Conservation (phyloP, 2,888 invertebrate species). For the Alentia gelatinosa region DNA sequence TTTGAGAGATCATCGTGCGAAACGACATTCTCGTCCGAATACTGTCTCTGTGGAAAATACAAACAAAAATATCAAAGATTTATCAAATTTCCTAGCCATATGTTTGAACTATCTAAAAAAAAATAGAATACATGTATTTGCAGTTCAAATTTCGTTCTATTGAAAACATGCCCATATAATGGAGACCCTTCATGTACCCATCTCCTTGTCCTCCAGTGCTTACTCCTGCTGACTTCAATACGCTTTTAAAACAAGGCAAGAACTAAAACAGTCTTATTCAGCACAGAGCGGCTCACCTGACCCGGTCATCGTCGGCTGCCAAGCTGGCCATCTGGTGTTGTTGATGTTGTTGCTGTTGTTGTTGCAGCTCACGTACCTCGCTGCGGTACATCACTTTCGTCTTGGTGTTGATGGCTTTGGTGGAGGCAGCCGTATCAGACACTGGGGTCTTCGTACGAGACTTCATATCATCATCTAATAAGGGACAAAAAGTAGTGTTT, state of each 20-base stretch:
- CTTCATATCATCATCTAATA: neutral
- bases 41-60: neutral
- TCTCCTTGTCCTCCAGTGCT: too few species aligned
- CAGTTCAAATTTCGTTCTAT: too few species aligned
- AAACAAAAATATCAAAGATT: neutral
- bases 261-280: too few species aligned
- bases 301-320: neutral
- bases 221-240: too few species aligned
- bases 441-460: slow-evolving; percentile 31
- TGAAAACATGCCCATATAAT: too few species aligned
- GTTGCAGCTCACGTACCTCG: neutral
- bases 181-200: too few species aligned
- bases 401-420: slow-evolving; percentile 1
- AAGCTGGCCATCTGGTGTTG: neutral
- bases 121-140: too few species aligned
- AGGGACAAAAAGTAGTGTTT: neutral
- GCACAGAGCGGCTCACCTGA: neutral
- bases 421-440: neutral
- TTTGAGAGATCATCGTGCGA: neutral
- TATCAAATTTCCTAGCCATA: too few species aligned
- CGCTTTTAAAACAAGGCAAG: too few species aligned
- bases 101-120: too few species aligned
- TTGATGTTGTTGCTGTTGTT: neutral
- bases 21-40: neutral
- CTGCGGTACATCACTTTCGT: neutral